These are phyloP conservation scores for Euglossa dilemma DNA, from an alignment of 1,140 invertebrate species.

Conservation along the genomic window DNA sequence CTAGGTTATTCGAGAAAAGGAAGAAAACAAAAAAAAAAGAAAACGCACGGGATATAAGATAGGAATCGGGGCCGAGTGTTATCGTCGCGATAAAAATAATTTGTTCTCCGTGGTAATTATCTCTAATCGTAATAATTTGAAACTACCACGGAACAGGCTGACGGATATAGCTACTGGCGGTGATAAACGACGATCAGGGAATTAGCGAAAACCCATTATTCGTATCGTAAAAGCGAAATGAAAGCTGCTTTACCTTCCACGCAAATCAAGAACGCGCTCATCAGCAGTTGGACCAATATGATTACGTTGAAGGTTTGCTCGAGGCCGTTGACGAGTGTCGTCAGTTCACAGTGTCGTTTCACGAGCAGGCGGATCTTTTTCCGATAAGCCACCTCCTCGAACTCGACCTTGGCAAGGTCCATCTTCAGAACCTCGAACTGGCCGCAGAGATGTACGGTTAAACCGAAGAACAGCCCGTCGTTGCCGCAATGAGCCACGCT, in stretches of 20 bases:
- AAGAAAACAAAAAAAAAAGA: no score
- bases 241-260: conserved; percentile 60
- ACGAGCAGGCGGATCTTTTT: conserved; percentile 38
- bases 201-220: no score
- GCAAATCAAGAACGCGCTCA: conserved; percentile 55
- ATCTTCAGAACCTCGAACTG: conserved; percentile 57
- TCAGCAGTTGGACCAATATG: conserved; percentile 50
- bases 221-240: no score
- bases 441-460: conserved; percentile 59
- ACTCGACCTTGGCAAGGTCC: conserved; percentile 32
- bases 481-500: conserved; percentile 57
- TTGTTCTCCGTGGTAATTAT: neutral
- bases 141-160: no score
- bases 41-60: neutral
- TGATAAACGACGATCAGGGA: no score
- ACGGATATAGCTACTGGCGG: no score
- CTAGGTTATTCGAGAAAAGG: neutral
- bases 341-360: conserved; percentile 39
- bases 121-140: no score
- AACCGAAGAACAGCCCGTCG: conserved; percentile 65
- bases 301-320: conserved; percentile 54
- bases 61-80: neutral
- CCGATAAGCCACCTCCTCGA: neutral
- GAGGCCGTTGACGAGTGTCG: conserved; percentile 31
- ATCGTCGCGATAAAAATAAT: neutral